Evolutionary conservation across 2,113 vertebrate species (phyloP).

Genomic region (Python bivittatus): DNA sequence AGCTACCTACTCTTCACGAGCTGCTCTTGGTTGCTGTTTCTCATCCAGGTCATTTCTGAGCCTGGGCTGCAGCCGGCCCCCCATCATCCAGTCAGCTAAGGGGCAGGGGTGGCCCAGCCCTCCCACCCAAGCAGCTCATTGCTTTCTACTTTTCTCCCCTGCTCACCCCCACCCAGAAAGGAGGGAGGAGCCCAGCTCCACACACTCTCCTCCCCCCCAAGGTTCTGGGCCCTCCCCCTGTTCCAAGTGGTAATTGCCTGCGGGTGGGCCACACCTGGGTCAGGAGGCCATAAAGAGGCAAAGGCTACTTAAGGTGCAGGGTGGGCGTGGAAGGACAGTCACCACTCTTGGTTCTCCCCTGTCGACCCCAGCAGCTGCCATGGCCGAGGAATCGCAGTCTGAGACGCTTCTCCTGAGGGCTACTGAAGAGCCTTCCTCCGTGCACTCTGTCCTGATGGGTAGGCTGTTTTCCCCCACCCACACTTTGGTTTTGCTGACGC

Average conservation of each 20-base stretch:
- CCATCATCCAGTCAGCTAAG: background rate
- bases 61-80: background rate
- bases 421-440: background rate
- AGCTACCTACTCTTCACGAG: background rate
- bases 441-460: background rate
- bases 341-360: background rate
- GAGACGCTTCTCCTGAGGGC: background rate
- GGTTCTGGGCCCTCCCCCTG: background rate
- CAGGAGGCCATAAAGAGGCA: background rate
- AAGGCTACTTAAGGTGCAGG: background rate
- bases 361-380: background rate
- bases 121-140: background rate
- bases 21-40: background rate
- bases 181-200: background rate
- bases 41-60: background rate
- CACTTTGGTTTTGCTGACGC: rapidly evolving
- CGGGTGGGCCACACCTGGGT: too few species aligned
- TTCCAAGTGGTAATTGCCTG: background rate
- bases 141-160: background rate
- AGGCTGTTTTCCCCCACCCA: background rate
- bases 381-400: background rate
- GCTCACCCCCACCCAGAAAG: background rate
- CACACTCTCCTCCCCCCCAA: too few species aligned
- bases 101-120: background rate
- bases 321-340: background rate